Evolutionary conservation across 2,888 invertebrate species (phyloP).

Genomic region (Epistrophe eligans): DNA sequence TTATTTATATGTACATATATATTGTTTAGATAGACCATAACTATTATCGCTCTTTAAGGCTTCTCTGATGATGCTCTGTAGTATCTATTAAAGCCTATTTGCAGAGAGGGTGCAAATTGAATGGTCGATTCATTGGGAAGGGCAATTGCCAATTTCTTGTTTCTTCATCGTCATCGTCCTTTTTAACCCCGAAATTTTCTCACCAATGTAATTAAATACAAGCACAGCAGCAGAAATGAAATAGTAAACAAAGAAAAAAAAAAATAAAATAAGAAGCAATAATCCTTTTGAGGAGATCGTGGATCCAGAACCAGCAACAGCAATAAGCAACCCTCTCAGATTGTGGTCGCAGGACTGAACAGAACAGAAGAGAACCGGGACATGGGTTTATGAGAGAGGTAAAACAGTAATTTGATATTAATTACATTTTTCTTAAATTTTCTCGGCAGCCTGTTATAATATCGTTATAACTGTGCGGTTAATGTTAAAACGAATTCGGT

Average conservation of each 20-base stretch:
- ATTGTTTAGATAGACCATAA: neutral
- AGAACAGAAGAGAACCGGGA: neutral
- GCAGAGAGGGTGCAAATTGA: constrained; percentile 17
- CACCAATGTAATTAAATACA: constrained; percentile 47
- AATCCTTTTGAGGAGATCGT: neutral
- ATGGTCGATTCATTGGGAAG: constrained; percentile 14
- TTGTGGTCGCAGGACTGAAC: constrained; percentile 30
- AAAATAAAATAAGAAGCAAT: neutral
- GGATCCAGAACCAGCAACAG: neutral
- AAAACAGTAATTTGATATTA: constrained; percentile 61
- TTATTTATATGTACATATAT: neutral
- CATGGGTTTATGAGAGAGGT: constrained; percentile 17
- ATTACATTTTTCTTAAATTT: constrained; percentile 56
- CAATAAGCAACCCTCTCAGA: constrained; percentile 7
- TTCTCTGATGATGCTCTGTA: neutral
- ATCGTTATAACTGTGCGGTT: constrained; percentile 55
- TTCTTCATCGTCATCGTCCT: constrained; percentile 21
- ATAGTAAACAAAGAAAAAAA: constrained; percentile 6
- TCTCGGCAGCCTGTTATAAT: constrained; percentile 39
- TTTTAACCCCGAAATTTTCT: constrained; percentile 56
- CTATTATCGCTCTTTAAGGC: constrained; percentile 33
- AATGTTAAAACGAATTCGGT: constrained; percentile 38
- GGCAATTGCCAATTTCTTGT: constrained; percentile 58
- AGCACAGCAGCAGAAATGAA: constrained; percentile 25
- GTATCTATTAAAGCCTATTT: constrained; percentile 13